Evolutionary conservation across 2,113 vertebrate species (phyloP).

Genomic region (Pycnonotus jocosus): DNA sequence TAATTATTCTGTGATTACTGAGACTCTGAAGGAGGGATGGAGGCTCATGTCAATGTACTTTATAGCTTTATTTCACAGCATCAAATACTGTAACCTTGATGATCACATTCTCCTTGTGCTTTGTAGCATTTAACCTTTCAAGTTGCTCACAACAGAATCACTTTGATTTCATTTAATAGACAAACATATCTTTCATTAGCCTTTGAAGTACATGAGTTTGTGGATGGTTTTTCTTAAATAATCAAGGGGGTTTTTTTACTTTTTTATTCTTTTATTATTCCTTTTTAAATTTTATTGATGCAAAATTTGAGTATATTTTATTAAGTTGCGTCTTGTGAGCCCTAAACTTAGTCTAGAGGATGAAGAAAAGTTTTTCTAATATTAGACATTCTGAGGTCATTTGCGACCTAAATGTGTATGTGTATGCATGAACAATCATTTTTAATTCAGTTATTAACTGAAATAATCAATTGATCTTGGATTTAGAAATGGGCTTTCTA

Average conservation of each 20-base stretch:
- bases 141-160: neutral
- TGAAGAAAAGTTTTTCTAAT: neutral
- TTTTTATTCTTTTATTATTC: neutral
- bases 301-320: neutral
- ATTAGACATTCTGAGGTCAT: neutral
- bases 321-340: neutral
- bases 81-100: neutral
- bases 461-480: neutral
- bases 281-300: neutral
- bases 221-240: neutral
- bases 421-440: neutral
- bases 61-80: conserved; percentile 2
- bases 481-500: neutral
- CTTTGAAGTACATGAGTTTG: neutral
- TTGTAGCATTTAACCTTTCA: conserved; percentile 12
- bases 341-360: neutral
- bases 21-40: neutral
- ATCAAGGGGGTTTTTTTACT: neutral
- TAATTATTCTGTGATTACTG: conserved; percentile 30
- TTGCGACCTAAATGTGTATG: neutral
- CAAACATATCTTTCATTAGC: neutral
- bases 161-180: conserved; percentile 4
- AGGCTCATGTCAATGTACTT: neutral
- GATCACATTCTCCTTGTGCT: neutral
- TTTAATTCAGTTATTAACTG: neutral